Percentiles rank a stretch among this genome's conserved stretches.
Evolutionary conservation across 2,113 vertebrate genomes (phyloP).

Genomic region (Ranitomeya imitator): DNA sequence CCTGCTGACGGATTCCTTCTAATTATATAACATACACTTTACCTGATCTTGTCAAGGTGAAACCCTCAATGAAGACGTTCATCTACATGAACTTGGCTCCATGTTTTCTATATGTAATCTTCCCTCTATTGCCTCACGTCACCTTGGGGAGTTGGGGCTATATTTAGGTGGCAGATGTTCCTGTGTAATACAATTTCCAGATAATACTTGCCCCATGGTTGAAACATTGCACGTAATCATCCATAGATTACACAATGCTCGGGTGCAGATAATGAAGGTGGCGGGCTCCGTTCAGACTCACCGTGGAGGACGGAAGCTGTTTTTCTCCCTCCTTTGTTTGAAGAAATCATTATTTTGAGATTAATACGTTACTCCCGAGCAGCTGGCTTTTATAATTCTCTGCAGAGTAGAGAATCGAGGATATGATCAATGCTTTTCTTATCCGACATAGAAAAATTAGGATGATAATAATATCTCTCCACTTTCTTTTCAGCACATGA

Average conservation of each 20-base stretch:
- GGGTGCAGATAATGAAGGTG: not conserved
- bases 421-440: conserved; percentile 49
- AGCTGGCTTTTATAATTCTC: conserved; percentile 48
- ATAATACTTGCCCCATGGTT: not conserved
- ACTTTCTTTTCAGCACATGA: not conserved
- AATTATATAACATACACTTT: not conserved
- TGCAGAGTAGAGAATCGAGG: conserved; percentile 23
- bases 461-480: conserved; percentile 44
- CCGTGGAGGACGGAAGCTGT: not conserved
- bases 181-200: not conserved
- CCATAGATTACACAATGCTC: not conserved
- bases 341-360: conserved; percentile 43
- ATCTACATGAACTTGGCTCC: conserved; percentile 12
- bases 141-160: conserved; percentile 2
- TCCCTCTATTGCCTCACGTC: not conserved
- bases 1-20: too few species aligned
- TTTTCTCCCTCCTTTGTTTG: conserved; percentile 1
- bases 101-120: not conserved
- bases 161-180: not conserved
- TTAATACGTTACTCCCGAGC: conserved; percentile 31
- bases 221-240: not conserved
- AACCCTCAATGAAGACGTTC: not conserved
- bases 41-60: not conserved
- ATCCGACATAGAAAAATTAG: conserved; percentile 49
- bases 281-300: not conserved